Percentiles rank a stretch among this genome's conserved stretches.
Conservation (phyloP, 2,888 invertebrate genomes). For the Drosophila ezoana region DNA sequence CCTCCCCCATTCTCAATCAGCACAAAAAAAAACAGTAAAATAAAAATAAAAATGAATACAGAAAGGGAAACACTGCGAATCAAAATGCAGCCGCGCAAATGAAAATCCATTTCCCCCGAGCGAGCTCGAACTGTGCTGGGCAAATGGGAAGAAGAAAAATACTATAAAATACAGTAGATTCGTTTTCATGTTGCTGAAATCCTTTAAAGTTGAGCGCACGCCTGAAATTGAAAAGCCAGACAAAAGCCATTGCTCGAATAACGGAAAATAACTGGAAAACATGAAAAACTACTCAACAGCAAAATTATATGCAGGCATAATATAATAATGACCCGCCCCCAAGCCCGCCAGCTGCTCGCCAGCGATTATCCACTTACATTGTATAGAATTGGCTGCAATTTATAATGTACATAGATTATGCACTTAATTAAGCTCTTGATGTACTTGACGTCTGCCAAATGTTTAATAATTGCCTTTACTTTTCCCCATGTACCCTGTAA, state of each 20-base stretch:
- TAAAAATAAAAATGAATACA: not conserved
- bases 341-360: not conserved
- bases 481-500: not conserved
- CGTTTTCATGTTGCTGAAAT: constrained; percentile 47
- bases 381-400: constrained; percentile 25
- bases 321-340: constrained; percentile 23
- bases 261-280: constrained; percentile 46
- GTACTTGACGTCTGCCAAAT: constrained; percentile 19
- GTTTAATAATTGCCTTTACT: not conserved
- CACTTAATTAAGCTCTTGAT: constrained; percentile 16
- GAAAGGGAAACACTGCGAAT: constrained; percentile 23
- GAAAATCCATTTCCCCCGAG: constrained; percentile 49
- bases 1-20: constrained; percentile 19
- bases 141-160: constrained; percentile 2
- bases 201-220: constrained; percentile 43
- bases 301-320: constrained; percentile 16
- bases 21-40: not conserved
- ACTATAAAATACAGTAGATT: constrained; percentile 7
- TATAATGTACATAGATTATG: constrained; percentile 25
- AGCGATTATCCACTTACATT: constrained; percentile 46
- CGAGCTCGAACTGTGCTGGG: constrained; percentile 20
- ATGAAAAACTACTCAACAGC: constrained; percentile 63
- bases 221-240: constrained; percentile 50
- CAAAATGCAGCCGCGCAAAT: constrained; percentile 52
- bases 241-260: constrained; percentile 38